Conservation (phyloP, 2,888 invertebrate genomes). For the Aleiodes leptofemur region DNA sequence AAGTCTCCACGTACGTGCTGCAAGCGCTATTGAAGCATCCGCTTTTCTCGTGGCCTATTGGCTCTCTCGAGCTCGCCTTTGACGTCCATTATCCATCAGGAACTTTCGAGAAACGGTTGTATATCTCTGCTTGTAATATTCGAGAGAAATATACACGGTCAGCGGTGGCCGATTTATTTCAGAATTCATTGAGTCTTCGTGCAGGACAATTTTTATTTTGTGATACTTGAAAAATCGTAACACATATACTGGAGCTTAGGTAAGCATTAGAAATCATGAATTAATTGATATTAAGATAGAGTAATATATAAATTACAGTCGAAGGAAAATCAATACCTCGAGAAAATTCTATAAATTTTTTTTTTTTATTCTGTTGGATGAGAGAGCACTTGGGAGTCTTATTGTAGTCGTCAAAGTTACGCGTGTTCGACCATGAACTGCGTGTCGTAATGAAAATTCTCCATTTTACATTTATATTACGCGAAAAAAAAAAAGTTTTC, state of each 20-base stretch:
- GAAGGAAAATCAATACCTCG: conserved; percentile 20
- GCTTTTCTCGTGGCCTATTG: conserved; percentile 54
- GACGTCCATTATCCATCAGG: conserved; percentile 66
- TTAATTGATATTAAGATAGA: not conserved
- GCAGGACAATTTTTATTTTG: conserved; percentile 11
- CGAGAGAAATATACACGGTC: conserved; percentile 4
- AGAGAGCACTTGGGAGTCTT: conserved; percentile 1
- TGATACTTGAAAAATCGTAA: conserved; percentile 3
- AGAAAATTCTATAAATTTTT: not conserved
- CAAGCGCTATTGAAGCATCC: conserved; percentile 38
- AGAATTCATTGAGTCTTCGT: not conserved
- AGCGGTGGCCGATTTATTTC: conserved; percentile 26
- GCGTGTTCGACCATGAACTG: conserved; percentile 33
- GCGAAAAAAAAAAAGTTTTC: conserved; percentile 16
- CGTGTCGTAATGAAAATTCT: conserved; percentile 31
- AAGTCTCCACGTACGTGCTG: conserved; percentile 28
- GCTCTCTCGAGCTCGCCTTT: conserved; percentile 50
- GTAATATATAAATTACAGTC: not conserved
- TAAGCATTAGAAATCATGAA: not conserved
- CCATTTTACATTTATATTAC: conserved; percentile 2
- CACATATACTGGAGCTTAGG: not conserved
- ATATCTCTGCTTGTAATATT: conserved; percentile 35
- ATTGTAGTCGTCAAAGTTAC: conserved; percentile 17
- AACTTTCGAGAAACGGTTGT: conserved; percentile 68
- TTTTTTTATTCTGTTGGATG: not conserved